phyloP scores from a whole-genome alignment of 2,113 vertebrate species.

The Mobula birostris region DNA sequence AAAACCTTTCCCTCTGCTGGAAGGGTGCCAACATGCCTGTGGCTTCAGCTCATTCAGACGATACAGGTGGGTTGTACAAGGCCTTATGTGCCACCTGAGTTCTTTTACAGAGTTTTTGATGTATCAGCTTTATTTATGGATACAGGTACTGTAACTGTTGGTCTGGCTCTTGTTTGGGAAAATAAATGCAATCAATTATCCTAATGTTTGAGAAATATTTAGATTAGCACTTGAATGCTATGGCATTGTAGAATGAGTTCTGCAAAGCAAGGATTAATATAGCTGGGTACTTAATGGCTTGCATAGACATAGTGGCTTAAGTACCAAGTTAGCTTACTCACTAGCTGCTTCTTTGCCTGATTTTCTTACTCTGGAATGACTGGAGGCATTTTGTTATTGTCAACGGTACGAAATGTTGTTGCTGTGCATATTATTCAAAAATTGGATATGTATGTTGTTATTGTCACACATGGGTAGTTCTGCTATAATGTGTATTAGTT shows the following conservation, averaged over 20 bases:
- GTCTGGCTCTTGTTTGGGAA: background rate
- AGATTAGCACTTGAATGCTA: no score
- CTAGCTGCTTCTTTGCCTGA: background rate
- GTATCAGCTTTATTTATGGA: background rate
- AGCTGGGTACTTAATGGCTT: no score
- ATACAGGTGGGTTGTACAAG: background rate
- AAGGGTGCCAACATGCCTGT: slow-evolving; percentile 29
- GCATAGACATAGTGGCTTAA: no score
- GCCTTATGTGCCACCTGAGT: background rate
- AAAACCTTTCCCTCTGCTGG: background rate
- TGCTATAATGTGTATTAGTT: no score
- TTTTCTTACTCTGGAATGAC: background rate
- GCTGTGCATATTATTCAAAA: background rate
- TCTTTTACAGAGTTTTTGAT: background rate
- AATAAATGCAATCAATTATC: background rate
- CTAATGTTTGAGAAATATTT: background rate
- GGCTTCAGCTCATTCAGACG: slow-evolving; percentile 28
- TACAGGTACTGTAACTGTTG: background rate
- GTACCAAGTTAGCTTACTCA: background rate
- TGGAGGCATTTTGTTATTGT: background rate
- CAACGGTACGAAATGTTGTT: background rate
- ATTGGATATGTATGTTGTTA: background rate
- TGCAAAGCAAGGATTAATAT: no score
- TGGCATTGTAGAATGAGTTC: no score
- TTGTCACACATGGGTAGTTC: background rate